These are phyloP conservation scores for Pygocentrus nattereri DNA, from an alignment of 2,797 vertebrate genomes.

Conservation along the genomic window DNA sequence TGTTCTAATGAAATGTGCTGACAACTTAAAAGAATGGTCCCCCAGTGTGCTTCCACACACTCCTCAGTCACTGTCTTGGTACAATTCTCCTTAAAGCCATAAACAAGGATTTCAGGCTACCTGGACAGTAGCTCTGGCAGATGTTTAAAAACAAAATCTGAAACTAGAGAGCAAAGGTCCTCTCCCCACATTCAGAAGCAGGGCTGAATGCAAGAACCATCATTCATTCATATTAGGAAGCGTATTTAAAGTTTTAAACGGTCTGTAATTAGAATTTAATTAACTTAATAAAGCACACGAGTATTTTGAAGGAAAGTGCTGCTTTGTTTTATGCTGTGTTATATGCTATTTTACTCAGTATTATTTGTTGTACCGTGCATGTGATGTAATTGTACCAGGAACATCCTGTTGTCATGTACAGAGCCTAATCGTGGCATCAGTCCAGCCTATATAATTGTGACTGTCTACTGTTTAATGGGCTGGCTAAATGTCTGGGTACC, in stretches of 20 bases:
- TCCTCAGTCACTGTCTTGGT: conserved; percentile 67
- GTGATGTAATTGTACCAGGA: no score
- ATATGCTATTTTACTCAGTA: no score
- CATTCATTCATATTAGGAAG: background rate
- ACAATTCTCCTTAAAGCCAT: conserved; percentile 42
- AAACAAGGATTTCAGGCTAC: background rate
- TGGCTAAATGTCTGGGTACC: no score
- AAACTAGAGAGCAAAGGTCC: background rate
- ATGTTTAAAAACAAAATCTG: background rate
- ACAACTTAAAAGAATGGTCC: conserved; percentile 68
- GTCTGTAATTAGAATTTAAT: no score
- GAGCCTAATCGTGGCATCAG: no score
- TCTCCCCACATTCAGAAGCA: background rate
- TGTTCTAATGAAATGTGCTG: conserved; percentile 72
- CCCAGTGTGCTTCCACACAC: conserved; percentile 40
- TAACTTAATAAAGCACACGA: no score
- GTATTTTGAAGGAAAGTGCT: no score
- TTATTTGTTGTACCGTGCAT: no score
- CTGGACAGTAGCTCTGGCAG: background rate
- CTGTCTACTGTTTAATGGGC: no score
- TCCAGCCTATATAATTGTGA: no score
- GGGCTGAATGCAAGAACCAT: background rate
- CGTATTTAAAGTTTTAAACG: background rate
- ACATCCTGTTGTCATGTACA: no score
- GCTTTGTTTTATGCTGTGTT: no score